Conservation (phyloP, 92 coral and sea anemone genomes). For the Bergia puertoricense region DNA sequence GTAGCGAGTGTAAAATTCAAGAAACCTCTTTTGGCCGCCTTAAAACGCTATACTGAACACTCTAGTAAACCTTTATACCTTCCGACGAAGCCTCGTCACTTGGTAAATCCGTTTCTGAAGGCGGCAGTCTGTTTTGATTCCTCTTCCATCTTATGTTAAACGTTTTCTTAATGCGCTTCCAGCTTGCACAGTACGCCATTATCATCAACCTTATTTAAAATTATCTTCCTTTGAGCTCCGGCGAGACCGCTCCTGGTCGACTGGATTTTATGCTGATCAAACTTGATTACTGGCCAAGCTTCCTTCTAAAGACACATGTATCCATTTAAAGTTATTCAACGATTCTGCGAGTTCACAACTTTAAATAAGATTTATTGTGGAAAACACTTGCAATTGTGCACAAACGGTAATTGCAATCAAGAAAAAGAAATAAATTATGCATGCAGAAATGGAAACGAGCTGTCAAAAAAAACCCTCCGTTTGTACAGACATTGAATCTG, state of each 20-base stretch:
- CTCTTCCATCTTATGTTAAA: slow-evolving; percentile 17
- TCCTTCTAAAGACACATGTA: not conserved
- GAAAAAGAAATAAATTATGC: slow-evolving; percentile 14
- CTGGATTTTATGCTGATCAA: not conserved
- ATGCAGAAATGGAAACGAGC: not conserved
- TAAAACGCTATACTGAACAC: not conserved
- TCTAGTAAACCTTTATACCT: not conserved
- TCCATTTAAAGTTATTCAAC: not conserved
- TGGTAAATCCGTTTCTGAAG: slow-evolving; percentile 13
- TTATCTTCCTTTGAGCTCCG: not conserved
- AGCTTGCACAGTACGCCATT: slow-evolving; percentile 9
- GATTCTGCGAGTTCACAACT: not conserved
- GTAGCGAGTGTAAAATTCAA: not conserved
- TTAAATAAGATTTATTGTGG: not conserved
- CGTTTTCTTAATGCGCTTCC: slow-evolving; percentile 1
- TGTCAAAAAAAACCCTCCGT: too few relatives aligned
- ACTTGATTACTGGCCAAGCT: not conserved
- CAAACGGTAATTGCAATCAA: not conserved
- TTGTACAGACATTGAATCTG: too few relatives aligned
- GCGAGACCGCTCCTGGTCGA: not conserved
- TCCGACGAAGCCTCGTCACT: not conserved
- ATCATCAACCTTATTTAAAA: not conserved
- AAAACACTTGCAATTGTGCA: not conserved
- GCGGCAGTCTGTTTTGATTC: slow-evolving; percentile 4
- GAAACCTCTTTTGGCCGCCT: not conserved